phyloP scores from a whole-genome alignment of 2,888 invertebrate genomes.

The Lasioglossum villosulum region DNA sequence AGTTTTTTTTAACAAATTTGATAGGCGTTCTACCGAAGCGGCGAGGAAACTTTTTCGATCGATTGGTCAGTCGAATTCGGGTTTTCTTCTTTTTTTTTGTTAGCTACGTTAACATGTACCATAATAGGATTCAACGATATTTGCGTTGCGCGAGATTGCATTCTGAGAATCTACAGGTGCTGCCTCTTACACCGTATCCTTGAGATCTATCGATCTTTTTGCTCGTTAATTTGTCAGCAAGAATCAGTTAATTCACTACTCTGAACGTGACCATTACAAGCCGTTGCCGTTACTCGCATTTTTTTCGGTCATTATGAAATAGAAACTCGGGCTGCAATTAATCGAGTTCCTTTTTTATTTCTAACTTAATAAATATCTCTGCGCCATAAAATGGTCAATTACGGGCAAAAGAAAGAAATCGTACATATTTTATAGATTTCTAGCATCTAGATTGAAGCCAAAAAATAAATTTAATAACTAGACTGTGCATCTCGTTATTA shows the following conservation, averaged over 20 bases:
- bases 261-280: not conserved
- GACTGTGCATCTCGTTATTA: too few species aligned
- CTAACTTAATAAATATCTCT: not conserved
- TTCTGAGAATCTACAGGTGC: slow-evolving; percentile 3
- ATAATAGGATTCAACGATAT: slow-evolving; percentile 16
- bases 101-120: not conserved
- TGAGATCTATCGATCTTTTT: slow-evolving; percentile 12
- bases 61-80: not conserved
- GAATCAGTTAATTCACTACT: not conserved
- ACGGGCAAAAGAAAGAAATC: not conserved
- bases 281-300: not conserved
- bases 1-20: not conserved
- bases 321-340: not conserved
- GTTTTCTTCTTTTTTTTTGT: not conserved
- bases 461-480: too few species aligned
- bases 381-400: not conserved
- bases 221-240: not conserved
- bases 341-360: not conserved
- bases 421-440: not conserved
- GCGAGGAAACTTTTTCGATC: not conserved
- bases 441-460: too few species aligned
- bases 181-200: slow-evolving; percentile 5
- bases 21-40: not conserved
- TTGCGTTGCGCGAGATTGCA: slow-evolving; percentile 21
- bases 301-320: not conserved